Evolutionary conservation across 2,113 vertebrate species (phyloP).

Genomic region (Centropristis striata): DNA sequence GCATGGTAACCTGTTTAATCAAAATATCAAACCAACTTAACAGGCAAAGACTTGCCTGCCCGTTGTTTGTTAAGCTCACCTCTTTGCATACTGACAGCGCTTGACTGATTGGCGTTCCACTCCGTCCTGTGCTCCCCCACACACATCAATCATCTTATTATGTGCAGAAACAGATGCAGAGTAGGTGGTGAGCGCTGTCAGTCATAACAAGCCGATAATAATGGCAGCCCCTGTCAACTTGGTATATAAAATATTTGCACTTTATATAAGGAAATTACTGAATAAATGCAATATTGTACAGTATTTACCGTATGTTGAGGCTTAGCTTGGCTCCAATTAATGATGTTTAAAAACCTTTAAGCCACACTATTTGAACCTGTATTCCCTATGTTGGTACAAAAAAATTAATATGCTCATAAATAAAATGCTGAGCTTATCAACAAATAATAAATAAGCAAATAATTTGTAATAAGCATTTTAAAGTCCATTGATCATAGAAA

Average conservation of each 20-base stretch:
- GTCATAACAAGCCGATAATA: slow-evolving; percentile 5
- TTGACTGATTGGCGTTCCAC: slow-evolving; percentile 16
- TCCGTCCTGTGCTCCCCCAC: slow-evolving; percentile 22
- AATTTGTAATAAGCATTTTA: not conserved
- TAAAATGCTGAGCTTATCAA: not conserved
- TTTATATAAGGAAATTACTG: not conserved
- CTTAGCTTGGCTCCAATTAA: not conserved
- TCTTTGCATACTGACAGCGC: slow-evolving; percentile 22
- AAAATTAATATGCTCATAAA: slow-evolving; percentile 13
- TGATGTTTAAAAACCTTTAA: not conserved
- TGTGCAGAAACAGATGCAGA: slow-evolving; percentile 26
- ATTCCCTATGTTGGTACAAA: not conserved
- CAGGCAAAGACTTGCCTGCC: not conserved
- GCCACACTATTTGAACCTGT: not conserved
- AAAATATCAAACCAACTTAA: slow-evolving; percentile 5
- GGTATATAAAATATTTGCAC: not conserved
- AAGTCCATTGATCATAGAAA: slow-evolving; percentile 26
- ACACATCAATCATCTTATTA: slow-evolving; percentile 44
- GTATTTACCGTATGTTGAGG: not conserved
- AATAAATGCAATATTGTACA: not conserved
- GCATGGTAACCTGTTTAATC: slow-evolving; percentile 13
- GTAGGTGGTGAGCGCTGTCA: slow-evolving; percentile 22
- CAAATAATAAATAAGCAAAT: slow-evolving; percentile 15
- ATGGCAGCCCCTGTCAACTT: not conserved
- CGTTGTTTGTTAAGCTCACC: slow-evolving; percentile 16